Evolutionary conservation across 2,888 invertebrate genomes (phyloP), one percentile per base, ranked within the genome.

Genomic region (Drosophila gaucha): DNA sequence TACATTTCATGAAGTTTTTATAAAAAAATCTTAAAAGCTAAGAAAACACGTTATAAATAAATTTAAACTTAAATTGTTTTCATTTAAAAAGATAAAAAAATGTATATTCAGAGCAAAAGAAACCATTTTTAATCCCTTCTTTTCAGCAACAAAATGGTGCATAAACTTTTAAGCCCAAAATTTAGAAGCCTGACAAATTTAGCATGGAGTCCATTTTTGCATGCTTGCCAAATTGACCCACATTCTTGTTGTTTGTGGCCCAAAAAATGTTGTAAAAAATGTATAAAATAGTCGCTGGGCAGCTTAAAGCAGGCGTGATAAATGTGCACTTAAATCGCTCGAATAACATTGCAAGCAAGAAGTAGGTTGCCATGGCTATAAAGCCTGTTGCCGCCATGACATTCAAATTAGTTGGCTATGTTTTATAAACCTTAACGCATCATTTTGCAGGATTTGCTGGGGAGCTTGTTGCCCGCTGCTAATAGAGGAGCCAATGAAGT

Each of bases 371-470:
- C 20, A 38, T 35, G 52, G 43, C 41, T 8, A 2, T 33, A 51
- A 41, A 51, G 59, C 57, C 44, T 52, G 49, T 44, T 68, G 68
- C 26, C 47, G 24, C 9, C 41, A 31, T 10, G 39, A 22, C 49
- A 67, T 75, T 72, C 44, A 72, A 77, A 77, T 79, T 67, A 63
- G 65, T 57, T 66, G 71, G 36, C 39, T 43, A 52, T 70, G 52
- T 55, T 58, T 64, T 64, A 50, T 59, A 56, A 60, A 56, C 69
- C 59, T 67, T 74, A 77, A 78, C 63, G 78, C 67, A 24, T 56
- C 63, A 77, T 70, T 78, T 66, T 43, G 69, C 59, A 36, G 50
- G 70, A 76, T 76, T 62, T 67, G 54, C 64, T 30, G 22, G 28
- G 26, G 16, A 0, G 24, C 14, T 24, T 47, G 58, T 31, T 38